phyloP scores from a whole-genome alignment of 2,113 vertebrate species.

The Plestiodon gilberti region DNA sequence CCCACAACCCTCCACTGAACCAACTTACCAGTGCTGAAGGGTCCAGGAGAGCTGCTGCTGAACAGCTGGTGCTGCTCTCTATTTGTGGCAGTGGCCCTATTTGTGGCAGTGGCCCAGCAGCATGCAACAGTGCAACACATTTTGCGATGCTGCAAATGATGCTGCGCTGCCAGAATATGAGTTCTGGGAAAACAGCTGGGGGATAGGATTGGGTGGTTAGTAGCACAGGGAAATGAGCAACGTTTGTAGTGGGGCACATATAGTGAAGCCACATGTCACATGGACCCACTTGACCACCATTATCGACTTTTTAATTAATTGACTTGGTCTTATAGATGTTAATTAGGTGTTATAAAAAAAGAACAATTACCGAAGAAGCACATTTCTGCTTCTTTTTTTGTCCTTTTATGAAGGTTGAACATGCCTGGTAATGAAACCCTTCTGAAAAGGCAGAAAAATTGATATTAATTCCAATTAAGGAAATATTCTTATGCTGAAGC shows the following conservation, averaged over 20 bases:
- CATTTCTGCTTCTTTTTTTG: background rate
- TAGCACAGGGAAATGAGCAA: background rate
- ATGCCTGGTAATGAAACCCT: slow-evolving; percentile 23
- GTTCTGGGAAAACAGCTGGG: too few species aligned
- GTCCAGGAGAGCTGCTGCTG: too few species aligned
- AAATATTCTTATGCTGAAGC: slow-evolving; percentile 12
- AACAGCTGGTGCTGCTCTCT: too few species aligned
- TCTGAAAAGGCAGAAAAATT: slow-evolving; percentile 10
- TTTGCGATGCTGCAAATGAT: too few species aligned
- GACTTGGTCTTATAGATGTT: background rate
- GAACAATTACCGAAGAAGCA: background rate
- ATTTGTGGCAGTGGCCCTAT: too few species aligned
- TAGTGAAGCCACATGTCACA: background rate
- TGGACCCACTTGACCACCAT: background rate
- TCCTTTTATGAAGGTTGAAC: slow-evolving; percentile 16
- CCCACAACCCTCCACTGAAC: too few species aligned
- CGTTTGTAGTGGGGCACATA: background rate
- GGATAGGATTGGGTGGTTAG: too few species aligned
- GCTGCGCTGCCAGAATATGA: too few species aligned
- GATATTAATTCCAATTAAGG: slow-evolving; percentile 35
- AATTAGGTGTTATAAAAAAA: background rate
- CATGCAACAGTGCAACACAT: too few species aligned
- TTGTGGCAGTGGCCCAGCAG: too few species aligned
- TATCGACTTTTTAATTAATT: background rate
- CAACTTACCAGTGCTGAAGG: too few species aligned